Percentiles rank a stretch among this genome's conserved stretches.
These are phyloP conservation scores for Hoplias malabaricus DNA, from an alignment of 2,113 vertebrate species.

Conservation along the genomic window DNA sequence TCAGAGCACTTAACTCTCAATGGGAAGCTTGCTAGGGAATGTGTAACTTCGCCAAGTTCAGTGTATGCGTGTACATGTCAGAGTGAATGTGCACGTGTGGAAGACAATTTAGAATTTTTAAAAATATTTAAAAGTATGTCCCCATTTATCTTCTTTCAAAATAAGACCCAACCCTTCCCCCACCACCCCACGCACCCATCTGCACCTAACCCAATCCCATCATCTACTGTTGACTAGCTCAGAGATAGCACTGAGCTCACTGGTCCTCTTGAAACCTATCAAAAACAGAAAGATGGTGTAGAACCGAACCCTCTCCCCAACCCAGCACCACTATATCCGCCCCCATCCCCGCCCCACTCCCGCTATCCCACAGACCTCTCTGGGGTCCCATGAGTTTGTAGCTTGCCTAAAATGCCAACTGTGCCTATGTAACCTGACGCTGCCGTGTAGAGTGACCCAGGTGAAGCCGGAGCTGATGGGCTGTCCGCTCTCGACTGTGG, in stretches of 20 bases:
- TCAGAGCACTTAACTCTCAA: slow-evolving; percentile 78
- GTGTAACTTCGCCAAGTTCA: slow-evolving; percentile 69
- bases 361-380: slow-evolving; percentile 66
- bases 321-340: too few species aligned
- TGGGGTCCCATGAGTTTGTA: slow-evolving; percentile 72
- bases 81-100: slow-evolving; percentile 57
- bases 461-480: slow-evolving; percentile 50
- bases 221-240: slow-evolving; percentile 54
- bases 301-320: slow-evolving; percentile 50
- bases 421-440: slow-evolving; percentile 77
- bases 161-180: slow-evolving; percentile 51
- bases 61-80: slow-evolving; percentile 52
- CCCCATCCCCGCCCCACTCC: too few species aligned
- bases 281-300: slow-evolving; percentile 55
- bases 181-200: slow-evolving; percentile 52
- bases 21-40: slow-evolving; percentile 71
- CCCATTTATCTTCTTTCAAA: slow-evolving; percentile 49
- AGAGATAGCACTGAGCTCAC: slow-evolving; percentile 56
- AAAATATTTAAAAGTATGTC: slow-evolving; percentile 69
- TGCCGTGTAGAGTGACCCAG: slow-evolving; percentile 64
- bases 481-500: slow-evolving; percentile 51
- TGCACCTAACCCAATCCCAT: neutral
- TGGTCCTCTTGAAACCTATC: slow-evolving; percentile 53
- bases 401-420: slow-evolving; percentile 77
- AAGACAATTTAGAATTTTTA: slow-evolving; percentile 54